phyloP scores from a whole-genome alignment of 2,113 vertebrate species.

The Trogon surrucura region DNA sequence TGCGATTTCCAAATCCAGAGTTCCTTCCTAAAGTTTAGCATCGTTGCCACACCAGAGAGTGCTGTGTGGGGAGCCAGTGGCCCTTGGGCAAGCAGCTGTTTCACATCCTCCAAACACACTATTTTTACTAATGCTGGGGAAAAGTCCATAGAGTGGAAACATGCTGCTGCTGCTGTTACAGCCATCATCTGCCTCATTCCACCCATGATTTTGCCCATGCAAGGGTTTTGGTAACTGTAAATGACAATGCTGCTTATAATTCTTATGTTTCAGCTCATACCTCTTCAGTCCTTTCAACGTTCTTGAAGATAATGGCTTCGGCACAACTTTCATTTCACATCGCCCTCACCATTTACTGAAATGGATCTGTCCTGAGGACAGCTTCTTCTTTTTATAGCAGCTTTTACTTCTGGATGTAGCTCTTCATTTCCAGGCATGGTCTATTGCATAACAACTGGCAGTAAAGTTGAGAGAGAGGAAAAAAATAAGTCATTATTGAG shows the following conservation, averaged over 20 bases:
- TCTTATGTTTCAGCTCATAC: not conserved
- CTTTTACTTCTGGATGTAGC: not conserved
- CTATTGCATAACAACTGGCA: not conserved
- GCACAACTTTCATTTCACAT: constrained; percentile 9
- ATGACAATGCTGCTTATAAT: constrained; percentile 3
- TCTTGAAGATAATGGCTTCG: not conserved
- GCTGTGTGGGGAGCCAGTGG: not conserved
- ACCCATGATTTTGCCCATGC: not conserved
- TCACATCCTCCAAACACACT: not conserved
- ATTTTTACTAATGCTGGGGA: not conserved
- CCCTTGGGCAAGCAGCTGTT: not conserved
- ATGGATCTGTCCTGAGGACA: constrained; percentile 2
- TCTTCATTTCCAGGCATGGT: constrained; percentile 16
- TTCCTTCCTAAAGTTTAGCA: not conserved
- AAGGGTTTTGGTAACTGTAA: constrained; percentile 7
- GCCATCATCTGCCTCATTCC: constrained; percentile 27
- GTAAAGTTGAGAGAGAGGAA: not conserved
- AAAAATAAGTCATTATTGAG: not conserved
- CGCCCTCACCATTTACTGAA: constrained; percentile 29
- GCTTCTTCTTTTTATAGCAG: constrained; percentile 29
- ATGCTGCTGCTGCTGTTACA: not conserved
- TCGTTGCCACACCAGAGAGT: not conserved
- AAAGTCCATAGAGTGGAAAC: not conserved
- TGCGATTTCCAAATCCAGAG: not conserved
- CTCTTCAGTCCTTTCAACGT: not conserved